phyloP scores from a whole-genome alignment of 1,140 invertebrate species.

The Rhopalosiphum padi region DNA sequence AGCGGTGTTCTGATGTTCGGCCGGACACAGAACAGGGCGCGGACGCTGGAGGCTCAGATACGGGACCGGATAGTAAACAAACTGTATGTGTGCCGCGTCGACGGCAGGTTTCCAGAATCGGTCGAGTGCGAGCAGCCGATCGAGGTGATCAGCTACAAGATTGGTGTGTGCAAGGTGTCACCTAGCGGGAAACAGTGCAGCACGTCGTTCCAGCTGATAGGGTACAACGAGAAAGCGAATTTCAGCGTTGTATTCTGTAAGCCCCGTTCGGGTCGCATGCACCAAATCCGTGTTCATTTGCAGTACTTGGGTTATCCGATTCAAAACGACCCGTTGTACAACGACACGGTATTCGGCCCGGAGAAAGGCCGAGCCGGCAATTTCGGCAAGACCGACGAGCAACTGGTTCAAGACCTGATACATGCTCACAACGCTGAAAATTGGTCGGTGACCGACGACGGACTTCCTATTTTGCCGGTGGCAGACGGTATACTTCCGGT shows the following conservation, averaged over 20 bases:
- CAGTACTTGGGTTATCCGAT: slow-evolving; percentile 97
- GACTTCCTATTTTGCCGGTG: slow-evolving; percentile 66
- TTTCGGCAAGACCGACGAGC: slow-evolving; percentile 85
- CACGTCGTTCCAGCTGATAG: slow-evolving; percentile 88
- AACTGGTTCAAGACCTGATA: slow-evolving; percentile 86
- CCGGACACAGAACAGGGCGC: slow-evolving; percentile 86
- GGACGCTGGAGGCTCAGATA: slow-evolving; percentile 93
- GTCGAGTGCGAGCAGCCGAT: slow-evolving; percentile 90
- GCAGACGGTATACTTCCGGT: slow-evolving; percentile 76
- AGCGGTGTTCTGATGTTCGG: slow-evolving; percentile 94
- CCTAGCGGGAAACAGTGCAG: slow-evolving; percentile 88
- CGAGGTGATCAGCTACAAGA: slow-evolving; percentile 93
- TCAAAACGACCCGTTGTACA: slow-evolving; percentile 95
- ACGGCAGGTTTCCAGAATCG: slow-evolving; percentile 89
- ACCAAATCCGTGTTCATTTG: slow-evolving; percentile 98
- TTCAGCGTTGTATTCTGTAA: slow-evolving; percentile 94
- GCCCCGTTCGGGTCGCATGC: slow-evolving; percentile 95
- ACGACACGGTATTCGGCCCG: slow-evolving; percentile 88
- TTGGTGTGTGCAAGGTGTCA: slow-evolving; percentile 92
- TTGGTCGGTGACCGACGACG: slow-evolving; percentile 66
- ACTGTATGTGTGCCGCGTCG: slow-evolving; percentile 96
- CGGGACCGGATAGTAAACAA: slow-evolving; percentile 88
- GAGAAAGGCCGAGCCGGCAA: slow-evolving; percentile 90
- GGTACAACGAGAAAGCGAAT: slow-evolving; percentile 76
- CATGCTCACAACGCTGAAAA: slow-evolving; percentile 92